Base-by-base conservation (phyloP, 2,797 vertebrate species). In the Lagorchestes hirsutus region DNA sequence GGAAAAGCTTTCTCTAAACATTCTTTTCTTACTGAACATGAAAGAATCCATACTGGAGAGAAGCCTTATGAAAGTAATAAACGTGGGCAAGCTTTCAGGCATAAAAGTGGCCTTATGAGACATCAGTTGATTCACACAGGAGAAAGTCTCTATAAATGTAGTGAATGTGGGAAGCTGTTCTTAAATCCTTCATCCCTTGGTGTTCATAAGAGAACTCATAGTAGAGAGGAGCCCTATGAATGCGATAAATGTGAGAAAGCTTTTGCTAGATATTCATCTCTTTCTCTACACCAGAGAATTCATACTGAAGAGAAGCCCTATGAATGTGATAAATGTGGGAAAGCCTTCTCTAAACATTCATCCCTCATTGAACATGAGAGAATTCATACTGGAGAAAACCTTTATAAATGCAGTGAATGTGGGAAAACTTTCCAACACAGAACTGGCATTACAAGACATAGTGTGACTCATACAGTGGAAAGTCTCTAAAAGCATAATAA, bases 1-100 rank as follows among this genome's bases (percentile, higher is more conserved):
- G 98, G 97, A 54, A 98, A 98, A 59, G 97, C 98, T 82, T 98
- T 98, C 58, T 98, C 97, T 91, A 97, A 97, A 92, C 98, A 97
- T 74, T 98, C 98, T 0, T 97, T 97, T 0, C 97, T 98, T 90
- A 97, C 98, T 0, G 96, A 97, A 94, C 97, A 98, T 82, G 96
- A 96, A 96, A 91, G 97, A 1, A 52, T 96, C 16, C 97, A 98
- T 92, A 98, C 98, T 0, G 97, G 98, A 0, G 97, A 98, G 97
- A 97, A 94, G 57, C 98, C 97, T 74, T 98, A 98, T 92, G 96
- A 96, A 24, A 98, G 98, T 9, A 1, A 67, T 0, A 93, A 98
- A 62, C 97, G 97, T 0, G 97, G 97, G 90, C 96, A 97, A 4
- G 95, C 97, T 5, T 98, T 98, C 91, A 98, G 95, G 54, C 97